Base-by-base conservation (phyloP, 2,888 invertebrate species). In the Malthinus seriepunctatus region DNA sequence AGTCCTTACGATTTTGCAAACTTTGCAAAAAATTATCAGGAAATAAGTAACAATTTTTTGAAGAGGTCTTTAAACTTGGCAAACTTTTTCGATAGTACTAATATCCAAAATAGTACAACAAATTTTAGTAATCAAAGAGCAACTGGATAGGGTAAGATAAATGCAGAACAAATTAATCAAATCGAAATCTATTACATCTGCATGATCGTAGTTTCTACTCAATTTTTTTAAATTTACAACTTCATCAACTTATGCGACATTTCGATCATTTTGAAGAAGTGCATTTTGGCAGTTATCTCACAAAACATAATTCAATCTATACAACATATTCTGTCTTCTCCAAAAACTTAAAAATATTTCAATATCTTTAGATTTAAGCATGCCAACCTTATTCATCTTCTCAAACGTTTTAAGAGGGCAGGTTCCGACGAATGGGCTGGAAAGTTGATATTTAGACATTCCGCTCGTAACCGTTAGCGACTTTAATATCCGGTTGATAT, bases 1-100 rank as follows among this genome's bases (percentile, higher is more conserved):
- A 84, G 78, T 69, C 81, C 80, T 2, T 81, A 81, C 68, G 75
- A 81, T 70, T 81, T 81, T 70, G 77, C 77, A 56, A 76, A 79
- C 68, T 79, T 80, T 68, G 77, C 72, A 61, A 75, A 71, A 62
- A 70, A 64, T 48, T 69, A 68, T 51, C 55, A 58, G 34, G 62
- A 62, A 45, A 64, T 75, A 39, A 76, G 76, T 65, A 78, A 76
- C 67, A 79, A 79, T 66, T 76, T 78, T 63, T 64, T 79, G 67
- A 78, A 81, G 68, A 78, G 82, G 67, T 81, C 81, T 56, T 81
- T 76, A 65, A 76, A 76, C 62, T 71, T 72, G 51, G 76, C 80
- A 67, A 83, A 79, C 75, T 83, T 80, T 73, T 80, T 55, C 15
- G 57, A 57, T 34, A 75, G 74, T 66, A 75, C 75, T 71, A 74